Base-by-base conservation (phyloP, 2,888 invertebrate genomes). In the Acrobasis repandana region DNA sequence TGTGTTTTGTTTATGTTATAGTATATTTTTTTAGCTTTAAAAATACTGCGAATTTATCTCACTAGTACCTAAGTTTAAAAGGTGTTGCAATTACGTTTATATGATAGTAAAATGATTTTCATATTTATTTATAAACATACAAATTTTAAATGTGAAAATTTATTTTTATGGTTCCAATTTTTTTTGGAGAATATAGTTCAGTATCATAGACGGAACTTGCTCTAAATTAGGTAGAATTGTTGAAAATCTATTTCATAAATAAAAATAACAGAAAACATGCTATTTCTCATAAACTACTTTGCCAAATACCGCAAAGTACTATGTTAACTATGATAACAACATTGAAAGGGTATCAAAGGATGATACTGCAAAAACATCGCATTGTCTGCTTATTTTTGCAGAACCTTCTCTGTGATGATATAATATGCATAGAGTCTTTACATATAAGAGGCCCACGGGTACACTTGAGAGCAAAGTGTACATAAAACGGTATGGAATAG, bases 381-480 rank as follows among this genome's bases (percentile, higher is more conserved):
- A 34, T 48, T 48, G 34, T 51, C 59, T 43, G 46, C 38, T 54
- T 60, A 47, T 52, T 52, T 60, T 49, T 28, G 43, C 14, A 47
- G 34, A 60, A 43, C 28, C 20, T 46, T 28, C 46, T 18, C 33
- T 33, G 9, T 9, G 18, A 50, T 50, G 50, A 52, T 52, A 52
- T 52, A 60, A 52, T 52, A 52, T 52, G 52, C 52, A 52, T 46
- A 59, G 59, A 52, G 52, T 52, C 58, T 58, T 58, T 58, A 58
- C 58, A 58, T 49, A 38, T 46, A 60, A 34, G 60, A 60, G 52
- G 34, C 60, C 60, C 60, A 52, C 18, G 60, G 51, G 60, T 43
- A 43, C 46, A 47, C 33, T 60, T 52, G 52, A 47, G 60, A 52
- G 52, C 16, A 54, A 60, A 60, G 33, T 60, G 60, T 60, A 54